Base-by-base conservation (phyloP, 2,113 vertebrate species). In the Tychaedon coryphoeus region DNA sequence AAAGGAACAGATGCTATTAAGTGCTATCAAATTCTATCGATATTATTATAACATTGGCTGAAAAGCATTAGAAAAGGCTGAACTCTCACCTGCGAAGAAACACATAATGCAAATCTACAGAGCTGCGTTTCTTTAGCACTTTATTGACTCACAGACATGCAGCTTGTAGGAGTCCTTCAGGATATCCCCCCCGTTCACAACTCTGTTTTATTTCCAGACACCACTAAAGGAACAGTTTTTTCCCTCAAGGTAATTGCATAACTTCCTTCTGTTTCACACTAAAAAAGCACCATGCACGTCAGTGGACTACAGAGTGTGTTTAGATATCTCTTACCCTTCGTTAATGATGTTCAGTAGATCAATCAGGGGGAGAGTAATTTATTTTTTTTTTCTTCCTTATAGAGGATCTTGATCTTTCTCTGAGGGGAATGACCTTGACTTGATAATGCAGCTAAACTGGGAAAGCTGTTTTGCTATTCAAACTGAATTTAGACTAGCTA, bases 401-500 rank as follows among this genome's bases (percentile, higher is more conserved):
- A 76, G 70, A 92, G 56, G 65, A 87, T 95, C 83, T 90, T 92
- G 79, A 85, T 87, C 83, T 79, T 92, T 74, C 88, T 95, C 74
- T 81, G 61, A 93, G 67, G 89, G 73, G n/a, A 92, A 92, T 86
- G 75, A 96, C 93, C 91, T 92, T 96, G 92, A 78, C 54, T 90
- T 82, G 62, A 40, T 80, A 94, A 92, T 62, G 66, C 90, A 86
- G 95, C 72, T 94, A 73, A 95, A 83, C 78, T 54, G 56, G 70
- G 69, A 94, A 90, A 85, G 65, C 79, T 88, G 74, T 86, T 95
- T 74, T 87, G 86, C 84, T 96, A 87, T 97, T 95, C 94, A 93
- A 78, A 93, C 74, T 61, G 89, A 96, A 92, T 92, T 92, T 83
- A 93, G 74, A 53, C 87, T 72, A 75, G 51, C 62, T 87, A 93